Base-by-base conservation (phyloP, 2,113 vertebrate species). In the Saccopteryx leptura region DNA sequence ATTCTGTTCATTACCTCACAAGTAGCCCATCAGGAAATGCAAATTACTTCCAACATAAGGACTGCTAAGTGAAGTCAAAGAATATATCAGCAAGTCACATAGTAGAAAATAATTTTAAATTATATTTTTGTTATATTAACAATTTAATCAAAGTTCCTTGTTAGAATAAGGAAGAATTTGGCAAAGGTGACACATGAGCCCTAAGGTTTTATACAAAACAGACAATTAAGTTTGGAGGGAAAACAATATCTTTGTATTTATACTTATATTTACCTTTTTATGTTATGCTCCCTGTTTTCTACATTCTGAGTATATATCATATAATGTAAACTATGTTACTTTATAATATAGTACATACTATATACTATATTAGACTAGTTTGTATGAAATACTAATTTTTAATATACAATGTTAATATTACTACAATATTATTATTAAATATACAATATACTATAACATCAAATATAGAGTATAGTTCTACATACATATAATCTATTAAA, bases 21-120 rank as follows among this genome's bases (percentile, higher is more conserved):
- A 80, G 63, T 78, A 72, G n/a, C 75, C 50, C 23, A 82, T 94
- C 50, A 96, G 39, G 31, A 69, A 39, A 84, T 85, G 19, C 46
- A 95, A 90, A 71, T 72, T 79, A 52, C 21, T 94, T 88, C 80
- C 39, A 46, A 13, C 46, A 56, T 95, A 90, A 90, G 66, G 19
- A 92, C 61, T 86, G 39, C 48, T 68, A 89, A 75, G 2, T 82
- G 12, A 92, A 93, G 26, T 86, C 52, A 79, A 83, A 68, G 68
- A 91, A 68, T 63, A 79, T 89, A 52, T 54, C 76, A 91, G 13
- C 28, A 90, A 88, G 31, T 58, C 69, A 39, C 39, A 65, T 28
- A 72, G 72, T 28, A 81, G 31, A 76, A 87, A 90, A 75, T 90
- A 75, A 83, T 74, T 95, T 80, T 74, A 66, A 94, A 84, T 80